Conservation (phyloP, 2,888 invertebrate species). For the Furcula furcula region DNA sequence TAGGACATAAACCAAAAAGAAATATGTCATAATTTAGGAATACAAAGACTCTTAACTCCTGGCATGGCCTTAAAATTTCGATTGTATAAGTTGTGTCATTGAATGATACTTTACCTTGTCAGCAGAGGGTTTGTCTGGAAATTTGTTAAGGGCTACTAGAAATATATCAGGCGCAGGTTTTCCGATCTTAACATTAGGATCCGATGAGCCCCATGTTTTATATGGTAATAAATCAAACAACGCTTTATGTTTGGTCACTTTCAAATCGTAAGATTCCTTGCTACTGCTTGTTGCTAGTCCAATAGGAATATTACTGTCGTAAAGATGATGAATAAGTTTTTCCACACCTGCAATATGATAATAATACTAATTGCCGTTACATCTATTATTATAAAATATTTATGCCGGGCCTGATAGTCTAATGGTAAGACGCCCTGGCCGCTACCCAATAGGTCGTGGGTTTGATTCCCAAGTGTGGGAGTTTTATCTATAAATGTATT, state of each 20-base stretch:
- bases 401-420: no score
- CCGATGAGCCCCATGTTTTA: slow-evolving; percentile 90
- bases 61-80: no score
- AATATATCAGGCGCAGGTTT: slow-evolving; percentile 96
- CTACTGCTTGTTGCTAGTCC: slow-evolving; percentile 94
- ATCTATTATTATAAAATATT: no score
- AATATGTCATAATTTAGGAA: no score
- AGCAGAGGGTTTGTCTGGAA: slow-evolving; percentile 83
- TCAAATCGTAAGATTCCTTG: slow-evolving; percentile 86
- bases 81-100: no score
- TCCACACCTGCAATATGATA: slow-evolving; percentile 84
- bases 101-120: slow-evolving; percentile 76
- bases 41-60: no score
- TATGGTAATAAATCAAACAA: slow-evolving; percentile 86
- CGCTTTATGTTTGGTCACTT: slow-evolving; percentile 84
- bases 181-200: slow-evolving; percentile 90
- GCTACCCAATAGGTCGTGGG: no score
- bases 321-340: slow-evolving; percentile 87
- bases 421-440: no score
- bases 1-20: no score
- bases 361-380: no score
- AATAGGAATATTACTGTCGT: slow-evolving; percentile 87
- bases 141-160: slow-evolving; percentile 87
- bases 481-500: no score
- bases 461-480: no score